Percentiles rank a stretch among this genome's conserved stretches.
These are phyloP conservation scores for Halcyon smyrnensis DNA, from an alignment of 2,797 vertebrate species.

Conservation along the genomic window DNA sequence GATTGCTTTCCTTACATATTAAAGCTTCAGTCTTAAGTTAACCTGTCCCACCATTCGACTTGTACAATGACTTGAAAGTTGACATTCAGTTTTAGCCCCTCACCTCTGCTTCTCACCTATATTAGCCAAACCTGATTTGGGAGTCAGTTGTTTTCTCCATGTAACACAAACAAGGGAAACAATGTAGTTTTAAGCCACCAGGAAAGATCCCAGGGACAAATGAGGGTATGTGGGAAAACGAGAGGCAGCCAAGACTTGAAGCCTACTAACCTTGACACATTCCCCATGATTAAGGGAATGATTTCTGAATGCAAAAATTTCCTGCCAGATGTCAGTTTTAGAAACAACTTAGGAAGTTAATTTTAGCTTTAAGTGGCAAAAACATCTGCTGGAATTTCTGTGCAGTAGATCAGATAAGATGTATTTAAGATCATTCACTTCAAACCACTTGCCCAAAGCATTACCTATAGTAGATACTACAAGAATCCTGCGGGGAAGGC, in stretches of 20 bases:
- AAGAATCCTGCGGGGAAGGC: neutral
- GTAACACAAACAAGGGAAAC: neutral
- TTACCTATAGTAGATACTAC: neutral
- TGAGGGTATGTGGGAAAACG: neutral
- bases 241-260: constrained; percentile 12
- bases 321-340: constrained; percentile 14
- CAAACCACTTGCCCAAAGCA: neutral
- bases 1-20: neutral
- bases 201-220: neutral
- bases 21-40: neutral
- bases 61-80: neutral
- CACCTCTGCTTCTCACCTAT: fast-evolving
- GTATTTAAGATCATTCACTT: neutral
- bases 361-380: constrained; percentile 31
- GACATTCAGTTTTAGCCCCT: neutral
- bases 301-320: neutral
- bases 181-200: neutral
- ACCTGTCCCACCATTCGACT: neutral
- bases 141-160: neutral
- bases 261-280: constrained; percentile 11
- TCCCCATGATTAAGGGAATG: neutral
- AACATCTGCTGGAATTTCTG: constrained; percentile 16
- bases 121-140: neutral
- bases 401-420: neutral
- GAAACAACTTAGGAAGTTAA: constrained; percentile 4